Evolutionary conservation across 23 tunicate species (phyloP).

Genomic region (Styela plicata): DNA sequence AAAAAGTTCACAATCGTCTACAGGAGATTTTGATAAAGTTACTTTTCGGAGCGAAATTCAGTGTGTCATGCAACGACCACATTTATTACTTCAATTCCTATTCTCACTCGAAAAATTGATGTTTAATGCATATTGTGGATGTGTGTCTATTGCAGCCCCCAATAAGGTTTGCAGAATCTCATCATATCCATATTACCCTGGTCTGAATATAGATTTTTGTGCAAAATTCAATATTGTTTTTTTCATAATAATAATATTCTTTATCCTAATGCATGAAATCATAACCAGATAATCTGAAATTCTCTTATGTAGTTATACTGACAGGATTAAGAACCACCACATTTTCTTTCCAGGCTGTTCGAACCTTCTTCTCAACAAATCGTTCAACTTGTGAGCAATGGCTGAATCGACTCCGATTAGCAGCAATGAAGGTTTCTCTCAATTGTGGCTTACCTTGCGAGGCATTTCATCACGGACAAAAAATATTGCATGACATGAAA

Average conservation of each 20-base stretch:
- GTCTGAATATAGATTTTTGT: no score
- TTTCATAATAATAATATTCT: neutral
- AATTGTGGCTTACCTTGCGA: slow-evolving; percentile 48
- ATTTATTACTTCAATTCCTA: slow-evolving; percentile 78
- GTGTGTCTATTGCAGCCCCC: slow-evolving; percentile 60
- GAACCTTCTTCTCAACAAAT: slow-evolving; percentile 83
- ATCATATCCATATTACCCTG: no score
- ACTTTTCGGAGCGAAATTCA: slow-evolving; percentile 22
- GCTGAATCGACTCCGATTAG: slow-evolving; percentile 80
- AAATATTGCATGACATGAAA: slow-evolving; percentile 78
- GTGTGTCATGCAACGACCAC: slow-evolving; percentile 70
- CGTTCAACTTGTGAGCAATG: slow-evolving; percentile 84
- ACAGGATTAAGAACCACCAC: no score
- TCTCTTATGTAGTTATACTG: no score
- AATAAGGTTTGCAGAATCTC: slow-evolving; percentile 39
- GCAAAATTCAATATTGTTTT: neutral
- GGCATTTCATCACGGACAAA: slow-evolving; percentile 83
- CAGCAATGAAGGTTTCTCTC: slow-evolving; percentile 74
- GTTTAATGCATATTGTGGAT: slow-evolving; percentile 96
- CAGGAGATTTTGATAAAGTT: neutral
- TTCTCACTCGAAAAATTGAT: slow-evolving; percentile 75
- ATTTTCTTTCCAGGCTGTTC: slow-evolving; percentile 72
- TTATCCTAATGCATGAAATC: no score
- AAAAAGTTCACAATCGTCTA: neutral
- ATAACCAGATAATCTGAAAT: no score